These are phyloP conservation scores for Amazona ochrocephala DNA, from an alignment of 2,797 vertebrate species.

Conservation along the genomic window DNA sequence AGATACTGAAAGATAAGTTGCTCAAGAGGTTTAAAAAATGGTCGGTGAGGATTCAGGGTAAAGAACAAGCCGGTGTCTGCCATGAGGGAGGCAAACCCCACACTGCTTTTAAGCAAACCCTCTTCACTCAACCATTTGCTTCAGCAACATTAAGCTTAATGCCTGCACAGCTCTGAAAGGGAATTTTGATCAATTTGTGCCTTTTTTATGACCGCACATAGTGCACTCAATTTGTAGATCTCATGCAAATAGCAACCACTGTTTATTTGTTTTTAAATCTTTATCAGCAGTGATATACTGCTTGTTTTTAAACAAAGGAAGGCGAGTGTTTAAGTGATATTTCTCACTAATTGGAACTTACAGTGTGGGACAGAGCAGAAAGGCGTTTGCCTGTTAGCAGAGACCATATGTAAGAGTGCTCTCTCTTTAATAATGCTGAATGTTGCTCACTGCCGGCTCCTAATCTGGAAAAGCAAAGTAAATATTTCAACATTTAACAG, in stretches of 20 bases:
- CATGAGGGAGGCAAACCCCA: not conserved
- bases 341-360: not conserved
- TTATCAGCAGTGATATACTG: not conserved
- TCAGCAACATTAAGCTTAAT: not conserved
- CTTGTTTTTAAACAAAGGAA: not conserved
- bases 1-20: constrained; percentile 33
- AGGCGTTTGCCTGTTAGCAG: not conserved
- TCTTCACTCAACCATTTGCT: not conserved
- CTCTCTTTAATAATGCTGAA: not conserved
- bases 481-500: not conserved
- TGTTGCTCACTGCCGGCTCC: not conserved
- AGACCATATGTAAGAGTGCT: not conserved
- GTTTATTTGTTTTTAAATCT: not conserved
- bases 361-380: not conserved
- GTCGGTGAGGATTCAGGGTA: not conserved
- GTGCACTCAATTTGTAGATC: not conserved
- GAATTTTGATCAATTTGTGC: not conserved
- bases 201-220: not conserved
- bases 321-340: not conserved
- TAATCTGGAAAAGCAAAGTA: not conserved
- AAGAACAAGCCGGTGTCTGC: not conserved
- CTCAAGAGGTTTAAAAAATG: constrained; percentile 18
- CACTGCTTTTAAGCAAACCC: not conserved
- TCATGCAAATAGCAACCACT: not conserved
- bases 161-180: not conserved